Base-by-base conservation (phyloP, 2,888 invertebrate genomes). In the Dione vanillae region DNA sequence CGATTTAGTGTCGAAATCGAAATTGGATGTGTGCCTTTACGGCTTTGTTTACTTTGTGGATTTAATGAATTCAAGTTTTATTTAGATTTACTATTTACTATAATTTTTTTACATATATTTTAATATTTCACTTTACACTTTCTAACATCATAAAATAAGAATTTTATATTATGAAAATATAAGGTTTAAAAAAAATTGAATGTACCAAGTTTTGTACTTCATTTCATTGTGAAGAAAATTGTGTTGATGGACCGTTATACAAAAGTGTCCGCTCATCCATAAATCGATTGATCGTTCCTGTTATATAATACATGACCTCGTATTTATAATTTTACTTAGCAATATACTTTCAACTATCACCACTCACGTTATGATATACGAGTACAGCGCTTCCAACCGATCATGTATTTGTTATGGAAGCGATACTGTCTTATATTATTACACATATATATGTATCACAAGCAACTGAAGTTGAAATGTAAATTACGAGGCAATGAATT, bases 161-260 rank as follows among this genome's bases (percentile, higher is more conserved):
- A 27, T 3, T 27, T 2, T 27, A 3, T 27, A 27, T 27, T 27
- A n/a, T 27, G 5, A 2, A 27, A 27, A 2, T 27, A 5, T 27
- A 2, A 27, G 27, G 2, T 27, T 27, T 3, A 27, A 27, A 3
- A 27, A 27, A 27, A 27, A 27, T 2, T 3, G 27, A 27, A 27
- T 27, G 5, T 27, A 27, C 5, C 27, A 27, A 27, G 27, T 3
- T 27, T 27, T 27, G 5, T 27, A 27, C 0, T 37, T 10, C 56
- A 37, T 37, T 37, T n/a, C n/a, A 54, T 56, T 37, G n/a, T 56
- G n/a, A n/a, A 56, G 37, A 20, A 20, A 20, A 56, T 40, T 19
- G 56, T 19, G 16, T 56, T 56, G 56, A 56, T 37, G 11, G 56
- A 56, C 37, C 16, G 37, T 6, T 56, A 37, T 56, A n/a, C 16